Evolutionary conservation across 2,797 vertebrate genomes (phyloP).

Genomic region (Synanceia verrucosa): DNA sequence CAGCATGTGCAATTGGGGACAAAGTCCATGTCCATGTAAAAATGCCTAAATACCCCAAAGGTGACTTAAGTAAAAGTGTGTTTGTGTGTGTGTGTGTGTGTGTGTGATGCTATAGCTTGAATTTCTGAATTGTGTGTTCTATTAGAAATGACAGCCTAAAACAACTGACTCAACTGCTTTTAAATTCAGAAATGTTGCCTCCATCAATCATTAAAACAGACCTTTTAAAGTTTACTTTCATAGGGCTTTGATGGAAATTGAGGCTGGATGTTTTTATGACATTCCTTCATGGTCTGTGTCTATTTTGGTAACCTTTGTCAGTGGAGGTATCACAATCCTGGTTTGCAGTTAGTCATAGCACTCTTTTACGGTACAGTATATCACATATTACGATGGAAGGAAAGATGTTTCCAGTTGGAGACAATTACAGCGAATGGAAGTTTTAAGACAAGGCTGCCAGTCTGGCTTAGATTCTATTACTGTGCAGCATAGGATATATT

Average conservation of each 20-base stretch:
- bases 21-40: too few relatives aligned
- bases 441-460: conserved; percentile 57
- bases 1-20: too few relatives aligned
- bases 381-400: conserved; percentile 52
- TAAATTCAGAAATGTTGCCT: conserved; percentile 7
- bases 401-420: conserved; percentile 64
- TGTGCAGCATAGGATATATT: conserved; percentile 49
- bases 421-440: conserved; percentile 48
- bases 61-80: too few relatives aligned
- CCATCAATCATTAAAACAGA: conserved; percentile 30
- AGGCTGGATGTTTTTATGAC: conserved; percentile 31
- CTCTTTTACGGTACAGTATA: conserved; percentile 30
- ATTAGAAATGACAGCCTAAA: neutral
- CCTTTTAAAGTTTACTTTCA: conserved; percentile 26
- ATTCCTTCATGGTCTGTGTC: conserved; percentile 29
- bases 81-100: too few relatives aligned
- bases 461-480: conserved; percentile 56
- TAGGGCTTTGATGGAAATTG: conserved; percentile 16
- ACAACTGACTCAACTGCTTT: conserved; percentile 14
- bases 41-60: too few relatives aligned
- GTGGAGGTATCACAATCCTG: conserved; percentile 20
- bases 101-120: too few relatives aligned
- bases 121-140: neutral
- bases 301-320: conserved; percentile 51
- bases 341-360: conserved; percentile 41